Evolutionary conservation across 2,797 vertebrate genomes (phyloP), one percentile per base, ranked within the genome.

Genomic region (Chromis chromis): DNA sequence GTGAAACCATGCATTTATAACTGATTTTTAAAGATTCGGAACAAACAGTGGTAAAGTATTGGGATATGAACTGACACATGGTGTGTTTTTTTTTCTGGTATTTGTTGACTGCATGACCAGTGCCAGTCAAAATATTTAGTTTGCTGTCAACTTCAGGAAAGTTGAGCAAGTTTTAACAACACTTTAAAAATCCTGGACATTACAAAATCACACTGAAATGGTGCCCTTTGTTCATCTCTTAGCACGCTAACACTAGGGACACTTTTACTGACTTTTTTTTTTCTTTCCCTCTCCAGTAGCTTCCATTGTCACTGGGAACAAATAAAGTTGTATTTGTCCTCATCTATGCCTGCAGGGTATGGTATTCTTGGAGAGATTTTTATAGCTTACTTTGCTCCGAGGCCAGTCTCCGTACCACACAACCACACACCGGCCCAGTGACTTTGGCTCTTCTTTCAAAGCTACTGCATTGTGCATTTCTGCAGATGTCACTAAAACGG

Each of bases 291-390:
- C 10, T 36, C 33, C 14, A 53, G 48, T 33, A 49, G 52, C 36
- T 50, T 49, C 25, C 52, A 70, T 72, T 54, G 31, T 25, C 22
- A 39, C 36, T 67, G 64, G 64, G 44, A 75, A 70, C 74, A 71
- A 74, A 56, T 54, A 49, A 25, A 75, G 28, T 66, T 74, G 75
- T 65, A 52, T 74, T 71, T 81, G 69, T 84, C 63, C 65, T 79
- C 79, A 73, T 85, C 31, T 74, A 72, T 77, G 67, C 72, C 70
- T 84, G 72, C 72, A 58, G 81, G 66, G 27, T 89, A 86, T 91
- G 69, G 24, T 89, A 86, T 91, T 89, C 84, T 89, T 79, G 81
- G 83, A 72, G 55, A 81, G 73, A 48, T 86, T 84, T 88, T 85
- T 88, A 86, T 79, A 82, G 84, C 77, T 74, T 66, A 61, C 71